Conservation (phyloP, 2,888 invertebrate species). For the Pristionchus japonicus region DNA sequence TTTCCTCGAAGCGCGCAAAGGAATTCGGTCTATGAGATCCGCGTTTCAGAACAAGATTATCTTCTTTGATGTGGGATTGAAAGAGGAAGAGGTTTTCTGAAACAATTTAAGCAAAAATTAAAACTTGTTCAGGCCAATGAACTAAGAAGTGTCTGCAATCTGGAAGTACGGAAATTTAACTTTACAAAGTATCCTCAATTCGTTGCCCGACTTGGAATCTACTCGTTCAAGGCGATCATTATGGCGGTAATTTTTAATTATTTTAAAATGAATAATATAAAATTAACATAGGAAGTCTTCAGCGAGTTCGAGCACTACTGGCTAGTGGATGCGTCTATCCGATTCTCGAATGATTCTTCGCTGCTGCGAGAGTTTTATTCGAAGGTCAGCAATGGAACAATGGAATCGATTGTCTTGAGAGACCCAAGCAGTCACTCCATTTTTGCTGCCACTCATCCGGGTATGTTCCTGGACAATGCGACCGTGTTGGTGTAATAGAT, state of each 20-base stretch:
- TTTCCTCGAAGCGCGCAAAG: background rate
- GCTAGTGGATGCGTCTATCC: constrained; percentile 29
- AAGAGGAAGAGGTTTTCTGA: background rate
- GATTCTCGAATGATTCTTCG: background rate
- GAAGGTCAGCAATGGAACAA: background rate
- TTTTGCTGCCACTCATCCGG: background rate
- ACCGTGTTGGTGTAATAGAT: too few species aligned
- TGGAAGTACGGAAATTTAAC: constrained; percentile 31
- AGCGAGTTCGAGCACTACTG: background rate
- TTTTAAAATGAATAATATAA: background rate
- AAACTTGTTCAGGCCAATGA: constrained; percentile 21
- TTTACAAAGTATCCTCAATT: background rate
- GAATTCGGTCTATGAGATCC: background rate
- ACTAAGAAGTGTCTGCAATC: constrained; percentile 41
- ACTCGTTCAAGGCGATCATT: constrained; percentile 46
- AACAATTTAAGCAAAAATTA: too few species aligned
- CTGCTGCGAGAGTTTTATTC: background rate
- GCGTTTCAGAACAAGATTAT: background rate
- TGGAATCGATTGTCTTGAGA: background rate
- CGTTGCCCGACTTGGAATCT: too few species aligned
- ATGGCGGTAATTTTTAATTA: constrained; percentile 26
- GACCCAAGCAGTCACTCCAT: background rate
- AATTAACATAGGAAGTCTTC: constrained; percentile 33
- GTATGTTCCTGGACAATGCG: too few species aligned
- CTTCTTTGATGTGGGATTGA: background rate